Evolutionary conservation across 2,113 vertebrate genomes (phyloP).

Genomic region (Dipodomys stephensi): DNA sequence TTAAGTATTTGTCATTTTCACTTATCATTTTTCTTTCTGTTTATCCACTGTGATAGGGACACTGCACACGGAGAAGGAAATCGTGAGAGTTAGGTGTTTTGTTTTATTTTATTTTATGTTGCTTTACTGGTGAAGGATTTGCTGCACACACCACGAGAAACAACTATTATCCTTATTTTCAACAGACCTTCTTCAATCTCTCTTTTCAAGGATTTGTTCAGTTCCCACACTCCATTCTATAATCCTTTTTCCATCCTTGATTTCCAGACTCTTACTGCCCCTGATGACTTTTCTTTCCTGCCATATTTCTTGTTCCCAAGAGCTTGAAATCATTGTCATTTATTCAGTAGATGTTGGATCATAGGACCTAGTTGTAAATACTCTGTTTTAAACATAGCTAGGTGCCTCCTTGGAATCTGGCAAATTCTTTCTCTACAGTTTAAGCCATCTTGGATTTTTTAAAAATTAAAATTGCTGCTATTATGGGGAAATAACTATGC

Average conservation of each 20-base stretch:
- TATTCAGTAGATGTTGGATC: not conserved
- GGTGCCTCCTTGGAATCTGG: not conserved
- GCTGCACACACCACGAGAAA: not conserved
- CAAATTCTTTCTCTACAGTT: not conserved
- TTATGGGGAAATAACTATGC: not conserved
- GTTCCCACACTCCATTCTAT: rapidly evolving
- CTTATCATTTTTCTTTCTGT: slow-evolving; percentile 9
- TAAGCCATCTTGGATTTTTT: not conserved
- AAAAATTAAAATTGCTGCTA: not conserved
- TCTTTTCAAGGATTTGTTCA: not conserved
- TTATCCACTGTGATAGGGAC: not conserved
- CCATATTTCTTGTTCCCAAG: not conserved
- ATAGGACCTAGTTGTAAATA: not conserved
- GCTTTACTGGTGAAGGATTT: not conserved
- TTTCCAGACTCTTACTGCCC: not conserved
- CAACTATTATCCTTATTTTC: not conserved
- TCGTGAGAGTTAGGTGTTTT: not conserved
- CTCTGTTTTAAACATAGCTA: not conserved
- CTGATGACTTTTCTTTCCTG: not conserved
- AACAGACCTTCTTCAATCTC: not conserved
- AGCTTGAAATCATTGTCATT: not conserved
- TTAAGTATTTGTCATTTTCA: not conserved
- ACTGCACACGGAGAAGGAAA: not conserved
- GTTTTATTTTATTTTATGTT: not conserved
- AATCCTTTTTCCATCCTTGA: not conserved